Percentiles rank a stretch among this genome's conserved stretches.
These are phyloP conservation scores for Patagioenas fasciata DNA, from an alignment of 2,113 vertebrate species.

Conservation along the genomic window DNA sequence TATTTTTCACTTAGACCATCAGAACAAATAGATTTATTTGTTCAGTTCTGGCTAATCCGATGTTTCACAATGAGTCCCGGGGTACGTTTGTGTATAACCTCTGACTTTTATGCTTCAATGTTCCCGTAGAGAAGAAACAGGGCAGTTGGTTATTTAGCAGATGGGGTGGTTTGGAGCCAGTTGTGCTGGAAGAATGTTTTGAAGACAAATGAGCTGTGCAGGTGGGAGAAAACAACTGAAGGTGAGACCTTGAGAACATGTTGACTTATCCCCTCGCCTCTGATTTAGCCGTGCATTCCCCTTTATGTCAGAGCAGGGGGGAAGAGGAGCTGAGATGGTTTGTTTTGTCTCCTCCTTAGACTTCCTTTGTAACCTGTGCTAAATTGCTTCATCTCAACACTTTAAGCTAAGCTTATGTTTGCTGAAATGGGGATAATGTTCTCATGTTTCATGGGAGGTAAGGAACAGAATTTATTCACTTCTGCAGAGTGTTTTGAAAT, in stretches of 20 bases:
- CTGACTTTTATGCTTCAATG: background rate
- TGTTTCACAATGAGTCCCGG: background rate
- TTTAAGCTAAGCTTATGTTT: background rate
- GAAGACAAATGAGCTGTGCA: background rate
- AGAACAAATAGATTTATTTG: background rate
- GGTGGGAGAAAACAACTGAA: background rate
- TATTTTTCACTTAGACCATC: background rate
- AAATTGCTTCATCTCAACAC: background rate
- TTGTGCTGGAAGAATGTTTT: constrained; percentile 4
- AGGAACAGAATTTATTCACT: background rate
- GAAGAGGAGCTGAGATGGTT: background rate
- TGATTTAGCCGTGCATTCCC: background rate
- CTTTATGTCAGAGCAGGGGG: background rate
- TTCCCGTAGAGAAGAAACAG: background rate
- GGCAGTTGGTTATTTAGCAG: background rate
- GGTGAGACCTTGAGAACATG: background rate
- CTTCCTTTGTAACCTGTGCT: background rate
- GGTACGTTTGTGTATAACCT: background rate
- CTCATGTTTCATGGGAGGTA: background rate
- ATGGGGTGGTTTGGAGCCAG: background rate
- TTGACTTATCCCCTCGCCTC: background rate
- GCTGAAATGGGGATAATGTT: background rate
- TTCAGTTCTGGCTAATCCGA: background rate
- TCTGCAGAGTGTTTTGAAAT: background rate
- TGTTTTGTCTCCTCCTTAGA: background rate